Conservation (phyloP, 2,797 vertebrate species). For the Sebastes alutus region DNA sequence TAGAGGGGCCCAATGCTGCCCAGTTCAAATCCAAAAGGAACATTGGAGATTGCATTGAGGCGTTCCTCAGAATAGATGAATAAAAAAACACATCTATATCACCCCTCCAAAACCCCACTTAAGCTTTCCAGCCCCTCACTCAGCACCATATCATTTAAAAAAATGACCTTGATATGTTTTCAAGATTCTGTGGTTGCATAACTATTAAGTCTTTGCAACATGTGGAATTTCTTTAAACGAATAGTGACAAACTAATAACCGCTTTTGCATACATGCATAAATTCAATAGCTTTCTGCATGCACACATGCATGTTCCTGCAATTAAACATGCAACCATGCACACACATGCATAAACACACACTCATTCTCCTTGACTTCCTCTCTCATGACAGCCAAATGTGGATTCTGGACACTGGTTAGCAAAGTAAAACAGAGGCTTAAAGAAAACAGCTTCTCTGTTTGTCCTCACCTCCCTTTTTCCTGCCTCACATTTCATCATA, state of each 20-base stretch:
- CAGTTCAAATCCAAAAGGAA: constrained; percentile 31
- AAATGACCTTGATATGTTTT: constrained; percentile 82
- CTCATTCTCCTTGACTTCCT: constrained; percentile 45
- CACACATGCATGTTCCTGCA: constrained; percentile 11
- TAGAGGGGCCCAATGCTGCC: constrained; percentile 32
- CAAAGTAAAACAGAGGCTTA: constrained; percentile 75
- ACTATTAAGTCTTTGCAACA: constrained; percentile 84
- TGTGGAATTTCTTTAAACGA: constrained; percentile 48
- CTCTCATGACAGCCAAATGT: constrained; percentile 74
- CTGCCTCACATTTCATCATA: constrained; percentile 80
- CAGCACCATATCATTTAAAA: constrained; percentile 88
- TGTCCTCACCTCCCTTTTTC: constrained; percentile 76
- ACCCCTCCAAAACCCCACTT: constrained; percentile 62
- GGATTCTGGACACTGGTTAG: constrained; percentile 72
- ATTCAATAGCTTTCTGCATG: background rate
- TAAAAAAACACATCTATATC: constrained; percentile 80
- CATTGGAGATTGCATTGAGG: constrained; percentile 71
- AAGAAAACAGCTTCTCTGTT: constrained; percentile 76
- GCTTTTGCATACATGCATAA: background rate
- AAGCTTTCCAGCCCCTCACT: constrained; percentile 85
- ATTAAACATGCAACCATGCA: constrained; percentile 24
- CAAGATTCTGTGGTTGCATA: constrained; percentile 84
- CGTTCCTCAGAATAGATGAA: constrained; percentile 68
- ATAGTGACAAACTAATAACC: constrained; percentile 27
- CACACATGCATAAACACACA: constrained; percentile 31